A percentile compares a stretch with the other conserved stretches of the same genome.
phyloP scores from a whole-genome alignment of 2,113 vertebrate species.

The Gymnobelideus leadbeateri region DNA sequence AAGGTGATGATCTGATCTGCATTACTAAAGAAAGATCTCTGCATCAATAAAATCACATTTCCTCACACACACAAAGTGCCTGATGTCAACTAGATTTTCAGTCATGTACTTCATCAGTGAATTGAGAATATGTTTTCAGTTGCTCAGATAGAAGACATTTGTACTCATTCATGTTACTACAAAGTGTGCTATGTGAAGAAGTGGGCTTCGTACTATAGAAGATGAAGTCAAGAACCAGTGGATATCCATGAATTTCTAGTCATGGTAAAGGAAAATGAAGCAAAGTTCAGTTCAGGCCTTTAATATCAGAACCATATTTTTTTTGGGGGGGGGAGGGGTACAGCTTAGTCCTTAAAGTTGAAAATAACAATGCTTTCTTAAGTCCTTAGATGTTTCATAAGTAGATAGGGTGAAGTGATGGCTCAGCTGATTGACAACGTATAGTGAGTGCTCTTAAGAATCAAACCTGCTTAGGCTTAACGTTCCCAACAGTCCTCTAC shows the following conservation, averaged over 20 bases:
- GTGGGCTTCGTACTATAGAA: neutral
- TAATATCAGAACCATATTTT: neutral
- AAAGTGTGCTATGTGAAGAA: neutral
- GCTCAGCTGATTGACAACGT: neutral
- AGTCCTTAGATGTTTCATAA: neutral
- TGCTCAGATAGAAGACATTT: neutral
- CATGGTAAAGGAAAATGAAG: neutral
- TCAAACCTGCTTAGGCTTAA: neutral
- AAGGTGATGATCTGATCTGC: neutral
- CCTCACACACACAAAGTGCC: neutral
- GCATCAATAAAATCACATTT: neutral
- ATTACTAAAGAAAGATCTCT: neutral
- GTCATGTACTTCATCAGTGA: neutral
- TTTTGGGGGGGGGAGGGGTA: too few species aligned
- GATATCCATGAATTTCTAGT: neutral
- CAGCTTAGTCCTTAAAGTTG: neutral
- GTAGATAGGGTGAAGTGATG: neutral
- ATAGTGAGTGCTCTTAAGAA: neutral
- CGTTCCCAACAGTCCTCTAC: neutral
- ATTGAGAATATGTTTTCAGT: neutral
- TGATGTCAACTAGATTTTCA: neutral
- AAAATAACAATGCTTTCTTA: neutral
- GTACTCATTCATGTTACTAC: neutral
- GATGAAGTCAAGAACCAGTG: neutral
- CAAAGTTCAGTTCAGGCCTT: neutral